Evolutionary conservation across 2,888 invertebrate genomes (phyloP).

Genomic region (Scotopteryx bipunctaria): DNA sequence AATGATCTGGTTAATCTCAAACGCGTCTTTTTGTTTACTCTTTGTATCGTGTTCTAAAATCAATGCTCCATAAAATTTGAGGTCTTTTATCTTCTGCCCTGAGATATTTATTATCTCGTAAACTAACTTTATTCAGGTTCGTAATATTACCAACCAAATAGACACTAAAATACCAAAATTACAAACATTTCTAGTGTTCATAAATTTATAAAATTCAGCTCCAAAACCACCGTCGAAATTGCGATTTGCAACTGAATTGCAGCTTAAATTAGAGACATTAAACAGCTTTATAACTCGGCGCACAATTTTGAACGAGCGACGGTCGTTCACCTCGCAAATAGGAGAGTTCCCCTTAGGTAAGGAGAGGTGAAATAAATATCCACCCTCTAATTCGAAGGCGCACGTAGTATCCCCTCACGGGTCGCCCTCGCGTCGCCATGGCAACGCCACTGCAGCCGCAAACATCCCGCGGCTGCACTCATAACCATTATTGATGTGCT

Average conservation of each 20-base stretch:
- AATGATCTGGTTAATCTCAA: no score
- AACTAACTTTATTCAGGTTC: slow-evolving; percentile 18
- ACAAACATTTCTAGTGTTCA: slow-evolving; percentile 30
- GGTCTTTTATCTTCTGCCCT: not conserved
- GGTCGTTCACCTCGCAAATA: slow-evolving; percentile 79
- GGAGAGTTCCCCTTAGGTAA: slow-evolving; percentile 74
- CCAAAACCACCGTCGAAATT: slow-evolving; percentile 34
- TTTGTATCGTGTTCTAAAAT: no score
- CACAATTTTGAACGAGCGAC: slow-evolving; percentile 44
- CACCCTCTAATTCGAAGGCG: slow-evolving; percentile 71
- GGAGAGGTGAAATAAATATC: slow-evolving; percentile 73
- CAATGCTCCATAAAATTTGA: not conserved
- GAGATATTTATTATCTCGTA: slow-evolving; percentile 21
- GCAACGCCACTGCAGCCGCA: slow-evolving; percentile 62
- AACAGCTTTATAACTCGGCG: slow-evolving; percentile 41
- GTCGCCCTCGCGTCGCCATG: slow-evolving; percentile 63
- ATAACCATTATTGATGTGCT: slow-evolving; percentile 69
- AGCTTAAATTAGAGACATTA: slow-evolving; percentile 49
- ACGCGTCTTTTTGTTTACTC: not conserved
- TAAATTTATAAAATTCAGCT: slow-evolving; percentile 43
- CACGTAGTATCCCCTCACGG: slow-evolving; percentile 61
- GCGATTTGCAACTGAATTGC: slow-evolving; percentile 51
- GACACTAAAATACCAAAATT: slow-evolving; percentile 29
- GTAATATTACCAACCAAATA: slow-evolving; percentile 23
- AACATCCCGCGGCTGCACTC: slow-evolving; percentile 62